These are phyloP conservation scores for Heliornis fulica DNA, from an alignment of 2,113 vertebrate genomes.

Conservation along the genomic window DNA sequence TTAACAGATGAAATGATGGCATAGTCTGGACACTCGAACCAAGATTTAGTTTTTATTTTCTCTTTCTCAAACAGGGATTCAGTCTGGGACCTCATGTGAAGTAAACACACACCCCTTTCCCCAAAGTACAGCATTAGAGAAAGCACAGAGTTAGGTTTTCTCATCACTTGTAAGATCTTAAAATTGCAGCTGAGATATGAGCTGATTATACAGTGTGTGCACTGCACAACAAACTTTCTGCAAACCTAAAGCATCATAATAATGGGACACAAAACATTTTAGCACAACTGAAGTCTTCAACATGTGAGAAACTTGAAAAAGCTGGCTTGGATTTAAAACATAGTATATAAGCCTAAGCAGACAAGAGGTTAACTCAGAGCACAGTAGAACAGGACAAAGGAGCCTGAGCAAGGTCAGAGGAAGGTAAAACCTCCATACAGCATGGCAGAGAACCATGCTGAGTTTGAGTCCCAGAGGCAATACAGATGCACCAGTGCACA, in stretches of 20 bases:
- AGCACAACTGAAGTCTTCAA: neutral
- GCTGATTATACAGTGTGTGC: neutral
- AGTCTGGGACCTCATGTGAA: neutral
- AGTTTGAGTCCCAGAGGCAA: conserved; percentile 61
- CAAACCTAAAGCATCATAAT: neutral
- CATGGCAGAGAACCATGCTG: neutral
- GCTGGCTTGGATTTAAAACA: neutral
- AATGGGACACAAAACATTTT: neutral
- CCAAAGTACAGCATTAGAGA: neutral
- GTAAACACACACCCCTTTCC: neutral
- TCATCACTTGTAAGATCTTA: neutral
- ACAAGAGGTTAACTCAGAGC: conserved; percentile 40
- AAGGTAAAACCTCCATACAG: conserved; percentile 58
- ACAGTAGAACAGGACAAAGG: conserved; percentile 45
- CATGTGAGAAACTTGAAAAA: neutral
- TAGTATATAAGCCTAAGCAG: neutral
- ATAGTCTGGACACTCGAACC: neutral
- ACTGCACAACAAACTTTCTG: neutral
- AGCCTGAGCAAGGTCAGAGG: conserved; percentile 59
- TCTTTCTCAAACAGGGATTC: neutral
- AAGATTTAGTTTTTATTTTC: neutral
- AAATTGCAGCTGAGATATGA: neutral
- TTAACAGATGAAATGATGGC: neutral
- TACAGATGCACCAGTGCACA: conserved; percentile 68
- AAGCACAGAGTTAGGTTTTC: neutral